Evolutionary conservation across 2,888 invertebrate genomes (phyloP), one percentile per base, ranked within the genome.

Genomic region (Aradus depressus): DNA sequence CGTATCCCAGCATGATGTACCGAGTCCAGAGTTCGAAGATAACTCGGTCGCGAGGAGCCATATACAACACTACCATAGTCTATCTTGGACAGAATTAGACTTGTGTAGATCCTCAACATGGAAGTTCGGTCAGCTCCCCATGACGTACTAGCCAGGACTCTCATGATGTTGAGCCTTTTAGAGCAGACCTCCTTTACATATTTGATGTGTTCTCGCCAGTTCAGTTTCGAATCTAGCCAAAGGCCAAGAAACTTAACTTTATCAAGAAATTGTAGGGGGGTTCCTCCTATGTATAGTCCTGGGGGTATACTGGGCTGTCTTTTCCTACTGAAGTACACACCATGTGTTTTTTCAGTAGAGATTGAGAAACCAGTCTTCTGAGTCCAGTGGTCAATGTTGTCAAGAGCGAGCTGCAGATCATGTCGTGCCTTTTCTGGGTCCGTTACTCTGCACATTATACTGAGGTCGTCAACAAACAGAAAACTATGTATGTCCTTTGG

Each of bases 151-250:
- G 42, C 42, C 16, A 42, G 19, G 23, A 42, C 42, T 23, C n/a
- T 23, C 42, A 42, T 23, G n/a, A 42, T 4, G 14, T 26, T 42
- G 10, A 42, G 42, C 14, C 22, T 21, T 26, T 23, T 42, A 42
- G 14, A 42, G 23, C 25, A 42, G 23, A 25, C n/a, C 25, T 42
- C 42, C 4, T n/a, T 23, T 26, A 42, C 8, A 26, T 42, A 42
- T 14, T 42, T 42, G 23, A 42, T 42, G 22, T 42, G 25, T 12
- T 42, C 4, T 42, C 23, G 42, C 42, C 42, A 42, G 23, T 23
- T 23, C 16, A 42, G 25, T 25, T 42, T 42, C 8, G 25, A 10
- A 25, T 42, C 42, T n/a, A 42, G 12, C 25, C 10, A 3, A 12
- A 42, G 16, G 12, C 42, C 25, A 6, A 25, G 10, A 23, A 42